These are phyloP conservation scores for Orthonevra nobilis DNA, from an alignment of 2,888 invertebrate genomes.

Conservation along the genomic window DNA sequence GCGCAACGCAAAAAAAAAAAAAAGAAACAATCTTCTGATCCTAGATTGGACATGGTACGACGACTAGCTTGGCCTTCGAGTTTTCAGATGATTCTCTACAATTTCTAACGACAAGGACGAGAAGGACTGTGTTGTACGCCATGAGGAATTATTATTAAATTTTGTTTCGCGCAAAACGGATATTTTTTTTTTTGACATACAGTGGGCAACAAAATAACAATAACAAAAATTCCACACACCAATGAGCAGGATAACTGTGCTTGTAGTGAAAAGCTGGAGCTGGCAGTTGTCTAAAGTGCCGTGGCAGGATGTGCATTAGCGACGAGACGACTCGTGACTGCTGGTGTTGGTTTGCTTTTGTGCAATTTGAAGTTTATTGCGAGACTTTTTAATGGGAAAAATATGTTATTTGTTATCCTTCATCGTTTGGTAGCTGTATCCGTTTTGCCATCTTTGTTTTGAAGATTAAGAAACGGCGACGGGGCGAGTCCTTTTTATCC, in stretches of 20 bases:
- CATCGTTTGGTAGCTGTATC: conserved; percentile 29
- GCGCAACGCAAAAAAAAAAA: no score
- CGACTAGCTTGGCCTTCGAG: no score
- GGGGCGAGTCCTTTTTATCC: conserved; percentile 14
- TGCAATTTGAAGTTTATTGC: conserved; percentile 67
- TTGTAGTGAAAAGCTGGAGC: background rate
- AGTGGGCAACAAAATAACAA: conserved; percentile 24
- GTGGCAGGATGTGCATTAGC: conserved; percentile 65
- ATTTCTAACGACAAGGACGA: conserved; percentile 6
- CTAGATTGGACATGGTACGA: conserved; percentile 64
- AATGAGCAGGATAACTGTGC: conserved; percentile 6
- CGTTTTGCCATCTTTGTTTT: conserved; percentile 13
- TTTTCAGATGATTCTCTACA: no score
- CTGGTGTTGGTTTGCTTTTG: conserved; percentile 63
- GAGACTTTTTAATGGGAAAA: conserved; percentile 65
- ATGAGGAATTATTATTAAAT: conserved; percentile 68
- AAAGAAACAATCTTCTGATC: conserved; percentile 64
- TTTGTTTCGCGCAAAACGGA: conserved; percentile 52
- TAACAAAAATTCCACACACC: conserved; percentile 49
- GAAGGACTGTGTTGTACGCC: conserved; percentile 8
- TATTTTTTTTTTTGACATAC: conserved; percentile 60
- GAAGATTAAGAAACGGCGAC: conserved; percentile 48
- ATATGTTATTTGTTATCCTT: conserved; percentile 65
- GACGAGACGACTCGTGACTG: conserved; percentile 52
- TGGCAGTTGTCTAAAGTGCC: conserved; percentile 58